Conservation (phyloP, 2,113 vertebrate species). For the Leucosticte australis region DNA sequence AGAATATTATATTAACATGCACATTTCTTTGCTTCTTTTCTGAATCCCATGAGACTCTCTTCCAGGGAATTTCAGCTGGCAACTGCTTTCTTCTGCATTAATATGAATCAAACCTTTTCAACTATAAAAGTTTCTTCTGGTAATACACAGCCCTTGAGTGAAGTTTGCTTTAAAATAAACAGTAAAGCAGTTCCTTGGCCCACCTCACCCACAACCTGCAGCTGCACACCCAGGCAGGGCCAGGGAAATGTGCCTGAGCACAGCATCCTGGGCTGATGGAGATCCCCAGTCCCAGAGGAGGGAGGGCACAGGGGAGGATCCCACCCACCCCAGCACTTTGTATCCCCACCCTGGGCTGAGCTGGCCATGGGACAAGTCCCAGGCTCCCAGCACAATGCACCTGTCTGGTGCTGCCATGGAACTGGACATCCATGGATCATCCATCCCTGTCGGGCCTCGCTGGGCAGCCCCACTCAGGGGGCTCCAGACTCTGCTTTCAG, state of each 20-base stretch:
- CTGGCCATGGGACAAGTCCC: not conserved
- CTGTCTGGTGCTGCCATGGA: rapidly evolving
- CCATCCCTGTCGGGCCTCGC: rapidly evolving
- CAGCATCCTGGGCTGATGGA: not conserved
- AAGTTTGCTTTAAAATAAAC: not conserved
- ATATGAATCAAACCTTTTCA: constrained; percentile 35
- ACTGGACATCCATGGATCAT: no score
- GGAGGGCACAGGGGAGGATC: not conserved
- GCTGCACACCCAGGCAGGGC: not conserved
- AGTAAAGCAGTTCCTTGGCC: not conserved
- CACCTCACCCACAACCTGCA: not conserved
- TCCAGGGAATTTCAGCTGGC: constrained; percentile 50
- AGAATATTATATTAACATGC: constrained; percentile 68
- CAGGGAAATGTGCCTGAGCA: not conserved
- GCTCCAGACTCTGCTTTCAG: not conserved
- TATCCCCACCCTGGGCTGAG: not conserved
- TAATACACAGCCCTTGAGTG: not conserved
- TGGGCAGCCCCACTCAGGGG: no score
- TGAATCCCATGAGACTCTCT: constrained; percentile 53
- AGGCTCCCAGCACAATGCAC: not conserved
- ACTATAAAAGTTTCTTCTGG: not conserved
- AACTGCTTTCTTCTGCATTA: constrained; percentile 30
- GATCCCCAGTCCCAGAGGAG: not conserved
- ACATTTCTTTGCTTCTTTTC: constrained; percentile 63
- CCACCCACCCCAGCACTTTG: not conserved